Conservation (phyloP, 1,140 invertebrate species). For the Nebria ingens region DNA sequence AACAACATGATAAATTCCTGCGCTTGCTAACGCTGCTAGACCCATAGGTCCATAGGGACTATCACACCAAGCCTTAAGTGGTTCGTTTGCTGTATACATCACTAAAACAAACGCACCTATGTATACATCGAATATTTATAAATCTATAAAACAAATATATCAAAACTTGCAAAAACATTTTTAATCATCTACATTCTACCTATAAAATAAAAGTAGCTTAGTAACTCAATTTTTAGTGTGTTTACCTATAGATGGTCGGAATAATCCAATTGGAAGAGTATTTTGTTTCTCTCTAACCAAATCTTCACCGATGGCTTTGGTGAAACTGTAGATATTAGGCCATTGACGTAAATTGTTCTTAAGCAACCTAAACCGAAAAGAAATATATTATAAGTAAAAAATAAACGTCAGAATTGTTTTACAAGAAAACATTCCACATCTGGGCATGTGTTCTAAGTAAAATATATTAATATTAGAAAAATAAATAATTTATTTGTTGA, state of each 20-base stretch:
- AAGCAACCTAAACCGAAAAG: neutral
- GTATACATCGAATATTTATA: too few species aligned
- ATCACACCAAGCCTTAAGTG: neutral
- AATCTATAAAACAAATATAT: too few species aligned
- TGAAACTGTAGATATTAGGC: neutral
- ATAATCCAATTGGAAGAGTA: neutral
- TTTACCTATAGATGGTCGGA: neutral
- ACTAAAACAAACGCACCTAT: too few species aligned
- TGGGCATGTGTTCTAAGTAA: too few species aligned
- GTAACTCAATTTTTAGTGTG: too few species aligned
- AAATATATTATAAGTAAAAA: neutral
- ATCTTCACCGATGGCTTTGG: neutral
- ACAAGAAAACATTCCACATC: neutral
- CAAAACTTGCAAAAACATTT: too few species aligned
- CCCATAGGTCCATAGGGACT: neutral
- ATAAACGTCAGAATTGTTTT: neutral
- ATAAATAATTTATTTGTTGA: too few species aligned
- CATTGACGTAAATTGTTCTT: too few species aligned
- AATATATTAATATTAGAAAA: too few species aligned
- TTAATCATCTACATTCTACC: neutral
- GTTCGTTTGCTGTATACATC: too few species aligned
- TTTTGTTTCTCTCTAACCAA: neutral
- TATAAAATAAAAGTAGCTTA: neutral
- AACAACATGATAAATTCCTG: too few species aligned
- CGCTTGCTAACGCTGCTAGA: too few species aligned